Conservation (phyloP, 2,113 vertebrate species). For the Thunnus thynnus region DNA sequence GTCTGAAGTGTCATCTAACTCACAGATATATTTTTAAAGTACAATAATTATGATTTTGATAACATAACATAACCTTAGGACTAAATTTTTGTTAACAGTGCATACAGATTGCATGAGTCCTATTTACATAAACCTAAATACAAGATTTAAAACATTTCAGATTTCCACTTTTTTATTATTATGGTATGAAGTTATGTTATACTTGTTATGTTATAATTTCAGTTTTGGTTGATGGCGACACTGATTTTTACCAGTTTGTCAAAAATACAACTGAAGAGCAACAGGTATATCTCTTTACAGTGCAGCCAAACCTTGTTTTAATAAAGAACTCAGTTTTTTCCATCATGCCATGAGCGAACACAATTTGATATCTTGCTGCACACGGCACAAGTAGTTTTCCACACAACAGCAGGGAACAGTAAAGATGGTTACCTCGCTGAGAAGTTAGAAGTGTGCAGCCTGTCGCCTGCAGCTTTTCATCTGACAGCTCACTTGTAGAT, state of each 20-base stretch:
- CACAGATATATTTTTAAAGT: neutral
- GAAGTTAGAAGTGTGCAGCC: too few species aligned
- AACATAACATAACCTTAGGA: neutral
- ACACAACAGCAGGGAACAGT: neutral
- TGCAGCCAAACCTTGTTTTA: neutral
- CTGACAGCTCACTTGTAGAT: neutral
- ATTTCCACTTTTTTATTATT: too few species aligned
- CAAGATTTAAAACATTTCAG: too few species aligned
- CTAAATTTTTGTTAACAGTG: too few species aligned
- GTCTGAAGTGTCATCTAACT: conserved; percentile 14
- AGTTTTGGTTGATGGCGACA: too few species aligned
- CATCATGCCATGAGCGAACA: neutral
- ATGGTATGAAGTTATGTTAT: too few species aligned
- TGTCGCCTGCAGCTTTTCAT: neutral
- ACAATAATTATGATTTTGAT: neutral
- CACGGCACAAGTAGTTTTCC: neutral
- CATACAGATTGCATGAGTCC: too few species aligned
- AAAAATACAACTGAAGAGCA: too few species aligned
- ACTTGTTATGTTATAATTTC: too few species aligned
- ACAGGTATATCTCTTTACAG: neutral
- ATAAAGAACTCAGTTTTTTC: neutral
- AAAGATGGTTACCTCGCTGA: neutral
- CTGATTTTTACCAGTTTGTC: too few species aligned
- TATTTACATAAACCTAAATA: too few species aligned
- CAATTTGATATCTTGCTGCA: too few species aligned